Conservation (phyloP, 1,140 invertebrate genomes). For the Drosophila novamexicana region DNA sequence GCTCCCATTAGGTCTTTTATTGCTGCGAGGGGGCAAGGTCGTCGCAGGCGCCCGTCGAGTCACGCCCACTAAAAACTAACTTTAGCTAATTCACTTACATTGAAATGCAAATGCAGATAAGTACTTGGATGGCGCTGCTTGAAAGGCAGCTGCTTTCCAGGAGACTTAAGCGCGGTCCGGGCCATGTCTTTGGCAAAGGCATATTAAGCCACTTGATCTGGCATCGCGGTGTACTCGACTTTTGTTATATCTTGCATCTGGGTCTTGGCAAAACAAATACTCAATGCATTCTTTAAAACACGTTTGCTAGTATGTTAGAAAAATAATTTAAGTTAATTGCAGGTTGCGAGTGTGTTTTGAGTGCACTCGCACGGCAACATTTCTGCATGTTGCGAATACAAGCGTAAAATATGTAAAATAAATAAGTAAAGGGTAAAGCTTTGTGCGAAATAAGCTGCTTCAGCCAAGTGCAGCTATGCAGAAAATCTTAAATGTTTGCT, state of each 20-base stretch:
- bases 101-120: constrained; percentile 61
- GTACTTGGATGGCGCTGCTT: neutral
- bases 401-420: neutral
- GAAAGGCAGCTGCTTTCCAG: constrained; percentile 12
- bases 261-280: neutral
- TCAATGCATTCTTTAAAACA: neutral
- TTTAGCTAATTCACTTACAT: constrained; percentile 35
- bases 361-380: constrained; percentile 1
- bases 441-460: neutral
- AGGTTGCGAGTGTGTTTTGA: constrained; percentile 10
- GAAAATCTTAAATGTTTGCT: neutral
- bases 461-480: neutral
- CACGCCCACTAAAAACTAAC: constrained; percentile 14
- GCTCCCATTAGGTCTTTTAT: constrained; percentile 6
- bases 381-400: neutral
- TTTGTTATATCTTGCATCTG: neutral
- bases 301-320: constrained; percentile 16
- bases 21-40: constrained; percentile 14
- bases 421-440: neutral
- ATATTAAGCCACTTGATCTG: constrained; percentile 26
- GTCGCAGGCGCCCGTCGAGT: neutral
- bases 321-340: constrained; percentile 19
- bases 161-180: constrained; percentile 6
- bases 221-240: constrained; percentile 1
- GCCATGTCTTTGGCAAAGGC: neutral